Percentiles rank a stretch among this genome's conserved stretches.
phyloP scores from a whole-genome alignment of 2,888 invertebrate species.

The Silvanus unidentatus region DNA sequence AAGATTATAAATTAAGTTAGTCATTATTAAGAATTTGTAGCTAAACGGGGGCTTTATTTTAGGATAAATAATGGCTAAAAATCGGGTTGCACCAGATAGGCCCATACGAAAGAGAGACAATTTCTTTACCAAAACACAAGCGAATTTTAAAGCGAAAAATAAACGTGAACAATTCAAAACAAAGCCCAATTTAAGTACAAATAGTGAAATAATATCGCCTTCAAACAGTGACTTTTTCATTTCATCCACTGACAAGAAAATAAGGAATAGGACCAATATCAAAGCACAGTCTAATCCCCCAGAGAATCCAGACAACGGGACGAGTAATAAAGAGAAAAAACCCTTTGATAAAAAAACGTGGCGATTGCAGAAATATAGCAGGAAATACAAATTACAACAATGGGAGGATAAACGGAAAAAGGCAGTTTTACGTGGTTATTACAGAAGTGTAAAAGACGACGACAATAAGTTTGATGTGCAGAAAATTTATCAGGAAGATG shows the following conservation, averaged over 20 bases:
- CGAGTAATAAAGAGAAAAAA: constrained; percentile 46
- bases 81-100: constrained; percentile 13
- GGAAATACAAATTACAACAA: constrained; percentile 62
- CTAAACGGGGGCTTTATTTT: constrained; percentile 17
- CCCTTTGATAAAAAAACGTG: constrained; percentile 64
- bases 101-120: constrained; percentile 12
- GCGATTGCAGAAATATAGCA: constrained; percentile 62
- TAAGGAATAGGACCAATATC: constrained; percentile 1
- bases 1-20: neutral
- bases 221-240: too few relatives aligned
- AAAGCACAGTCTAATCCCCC: neutral
- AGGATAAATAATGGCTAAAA: constrained; percentile 19
- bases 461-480: constrained; percentile 48
- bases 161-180: constrained; percentile 4
- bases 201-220: constrained; percentile 5
- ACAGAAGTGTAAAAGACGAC: constrained; percentile 50
- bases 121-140: constrained; percentile 15
- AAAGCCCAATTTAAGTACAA: constrained; percentile 4
- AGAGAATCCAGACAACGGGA: constrained; percentile 2
- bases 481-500: constrained; percentile 46
- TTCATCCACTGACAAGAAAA: too few relatives aligned
- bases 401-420: constrained; percentile 63
- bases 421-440: constrained; percentile 51
- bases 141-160: constrained; percentile 7
- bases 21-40: too few relatives aligned